These are phyloP conservation scores for Thalassarche chlororhynchos DNA, from an alignment of 2,113 vertebrate species.

Conservation along the genomic window DNA sequence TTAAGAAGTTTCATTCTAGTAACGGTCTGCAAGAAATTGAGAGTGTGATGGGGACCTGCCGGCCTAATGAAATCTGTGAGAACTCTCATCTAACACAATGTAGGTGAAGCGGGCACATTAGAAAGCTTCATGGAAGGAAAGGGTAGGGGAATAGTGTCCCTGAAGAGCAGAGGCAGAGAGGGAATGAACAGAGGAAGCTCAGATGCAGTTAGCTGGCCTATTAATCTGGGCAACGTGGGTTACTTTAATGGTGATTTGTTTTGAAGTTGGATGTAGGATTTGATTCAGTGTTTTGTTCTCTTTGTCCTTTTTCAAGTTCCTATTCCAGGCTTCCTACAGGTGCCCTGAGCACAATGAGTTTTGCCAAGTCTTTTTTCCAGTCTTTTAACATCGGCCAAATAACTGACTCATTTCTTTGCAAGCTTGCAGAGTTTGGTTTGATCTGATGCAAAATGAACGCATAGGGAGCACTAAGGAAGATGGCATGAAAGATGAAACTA, in stretches of 20 bases:
- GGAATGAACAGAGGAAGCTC: not conserved
- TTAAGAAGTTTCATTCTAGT: not conserved
- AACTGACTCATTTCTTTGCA: not conserved
- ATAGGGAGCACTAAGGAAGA: not conserved
- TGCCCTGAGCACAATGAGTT: not conserved
- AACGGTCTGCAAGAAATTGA: not conserved
- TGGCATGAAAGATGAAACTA: not conserved
- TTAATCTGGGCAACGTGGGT: not conserved
- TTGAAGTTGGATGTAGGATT: not conserved
- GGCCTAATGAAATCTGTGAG: not conserved
- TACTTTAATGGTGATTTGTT: not conserved
- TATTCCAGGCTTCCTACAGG: not conserved
- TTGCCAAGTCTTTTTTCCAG: slow-evolving; percentile 5
- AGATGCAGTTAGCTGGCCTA: not conserved
- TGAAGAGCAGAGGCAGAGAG: not conserved
- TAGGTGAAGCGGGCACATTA: not conserved
- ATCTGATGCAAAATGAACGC: not conserved
- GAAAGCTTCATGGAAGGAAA: not conserved
- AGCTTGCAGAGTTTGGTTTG: not conserved
- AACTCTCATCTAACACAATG: not conserved
- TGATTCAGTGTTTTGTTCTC: not conserved
- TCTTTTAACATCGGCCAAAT: not conserved
- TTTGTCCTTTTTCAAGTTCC: not conserved
- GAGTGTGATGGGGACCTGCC: not conserved
- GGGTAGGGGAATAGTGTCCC: not conserved